These are phyloP conservation scores for Premnoplex brunnescens DNA, from an alignment of 2,797 vertebrate species.

Conservation along the genomic window DNA sequence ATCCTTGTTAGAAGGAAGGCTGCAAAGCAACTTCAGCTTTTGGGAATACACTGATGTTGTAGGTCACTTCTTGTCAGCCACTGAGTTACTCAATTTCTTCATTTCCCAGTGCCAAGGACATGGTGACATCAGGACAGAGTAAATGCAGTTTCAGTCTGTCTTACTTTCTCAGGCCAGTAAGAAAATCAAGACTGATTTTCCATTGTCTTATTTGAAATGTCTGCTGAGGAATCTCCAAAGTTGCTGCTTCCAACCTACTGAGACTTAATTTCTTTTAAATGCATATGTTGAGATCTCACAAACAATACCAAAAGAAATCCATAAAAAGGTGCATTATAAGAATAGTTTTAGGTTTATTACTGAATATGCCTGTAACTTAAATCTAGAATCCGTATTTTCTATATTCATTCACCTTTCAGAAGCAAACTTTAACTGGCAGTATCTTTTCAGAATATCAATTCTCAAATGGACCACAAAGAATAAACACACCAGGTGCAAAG, in stretches of 20 bases:
- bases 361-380: background rate
- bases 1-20: background rate
- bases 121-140: background rate
- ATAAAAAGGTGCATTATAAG: background rate
- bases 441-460: background rate
- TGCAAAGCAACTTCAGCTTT: background rate
- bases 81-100: background rate
- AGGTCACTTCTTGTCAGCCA: background rate
- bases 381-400: background rate
- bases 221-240: background rate
- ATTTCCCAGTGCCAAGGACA: background rate
- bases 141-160: background rate
- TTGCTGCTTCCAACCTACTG: background rate
- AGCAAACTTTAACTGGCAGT: background rate
- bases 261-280: background rate
- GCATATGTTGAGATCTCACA: background rate
- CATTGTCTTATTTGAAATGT: background rate
- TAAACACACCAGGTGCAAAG: background rate
- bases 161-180: background rate
- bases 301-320: background rate
- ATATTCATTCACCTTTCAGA: background rate
- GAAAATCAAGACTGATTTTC: background rate
- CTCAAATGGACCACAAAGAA: background rate
- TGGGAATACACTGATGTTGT: background rate
- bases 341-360: background rate